Evolutionary conservation across 1,140 invertebrate species (phyloP).

Genomic region (Harlomillsia oculata): DNA sequence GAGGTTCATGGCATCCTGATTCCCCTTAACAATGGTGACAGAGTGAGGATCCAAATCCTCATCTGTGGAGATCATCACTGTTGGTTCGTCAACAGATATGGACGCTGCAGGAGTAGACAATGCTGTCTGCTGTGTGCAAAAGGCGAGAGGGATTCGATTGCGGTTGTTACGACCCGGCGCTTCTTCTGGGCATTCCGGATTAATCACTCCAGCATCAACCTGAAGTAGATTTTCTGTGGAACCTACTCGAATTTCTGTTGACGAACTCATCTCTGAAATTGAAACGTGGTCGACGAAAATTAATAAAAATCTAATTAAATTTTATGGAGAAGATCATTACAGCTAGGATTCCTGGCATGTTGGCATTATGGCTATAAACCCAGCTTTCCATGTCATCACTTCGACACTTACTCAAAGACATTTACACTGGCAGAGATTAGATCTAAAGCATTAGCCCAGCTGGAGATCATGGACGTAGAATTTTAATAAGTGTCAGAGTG

Average conservation of each 20-base stretch:
- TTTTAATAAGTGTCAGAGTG: no score
- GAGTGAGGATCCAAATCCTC: slow-evolving; percentile 28
- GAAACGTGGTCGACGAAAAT: no score
- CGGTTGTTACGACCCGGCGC: neutral
- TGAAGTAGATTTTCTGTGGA: slow-evolving; percentile 16
- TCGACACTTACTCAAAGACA: no score
- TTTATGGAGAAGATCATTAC: no score
- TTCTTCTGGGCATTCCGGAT: neutral
- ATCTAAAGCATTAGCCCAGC: no score
- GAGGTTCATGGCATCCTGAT: slow-evolving; percentile 8
- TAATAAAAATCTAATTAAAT: no score
- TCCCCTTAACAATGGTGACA: neutral
- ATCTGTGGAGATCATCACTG: slow-evolving; percentile 32
- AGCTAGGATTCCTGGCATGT: no score
- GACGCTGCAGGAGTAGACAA: slow-evolving; percentile 30
- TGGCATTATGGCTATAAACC: no score
- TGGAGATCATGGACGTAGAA: no score
- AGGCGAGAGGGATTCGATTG: slow-evolving; percentile 17
- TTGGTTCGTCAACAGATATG: slow-evolving; percentile 30
- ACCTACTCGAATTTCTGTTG: neutral
- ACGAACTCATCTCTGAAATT: no score
- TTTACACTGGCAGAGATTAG: no score
- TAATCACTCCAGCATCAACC: neutral
- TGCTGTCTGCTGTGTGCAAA: slow-evolving; percentile 31
- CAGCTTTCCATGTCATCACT: no score